Base-by-base conservation (phyloP, 92 coral and sea anemone species). In the Palythoa caribaeorum region DNA sequence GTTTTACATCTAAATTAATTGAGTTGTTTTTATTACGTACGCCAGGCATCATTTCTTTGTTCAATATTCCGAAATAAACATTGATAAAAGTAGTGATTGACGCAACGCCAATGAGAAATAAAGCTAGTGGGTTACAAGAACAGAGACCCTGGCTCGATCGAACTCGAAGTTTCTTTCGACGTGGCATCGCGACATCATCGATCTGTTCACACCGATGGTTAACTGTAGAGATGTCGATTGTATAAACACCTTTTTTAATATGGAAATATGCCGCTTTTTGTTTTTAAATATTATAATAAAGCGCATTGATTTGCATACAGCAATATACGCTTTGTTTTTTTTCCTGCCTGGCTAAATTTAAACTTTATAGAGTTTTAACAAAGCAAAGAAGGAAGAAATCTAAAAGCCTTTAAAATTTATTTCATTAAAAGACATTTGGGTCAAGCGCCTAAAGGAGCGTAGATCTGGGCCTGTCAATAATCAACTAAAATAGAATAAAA, bases 11-110 rank as follows among this genome's bases (percentile, higher is more conserved):
- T 50, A 81, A 51, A 21, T 40, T 2, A 16, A 81, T 19, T 38
- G 72, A 40, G 28, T 36, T 21, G 13, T 44, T 66, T 16, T 50
- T 52, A 9, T 20, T n/a, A 20, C 38, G 39, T 28, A 28, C 28
- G 12, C n/a, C 20, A n/a, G 85, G 16, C 63, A 47, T 60, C 72
- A 62, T 66, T 50, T 66, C 86, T 51, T 68, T 65, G 86, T 65
- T 81, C n/a, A 66, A 47, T 20, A 81, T 47, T 21, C 86, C 86
- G 47, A 81, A 81, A 63, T 81, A 81, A 66, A 81, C 62, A 47
- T 81, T 81, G 76, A 81, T 40, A 66, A 81, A 66, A 47, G 86
- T 81, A 20, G 86, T 81, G 28, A 81, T 15, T 2, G 76, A 68
- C 11, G 86, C 76, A 68, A 68, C 66, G 15, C 86, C 65, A 13